phyloP scores from a whole-genome alignment of 2,797 vertebrate genomes.

The Parotocinclus haroldoi region DNA sequence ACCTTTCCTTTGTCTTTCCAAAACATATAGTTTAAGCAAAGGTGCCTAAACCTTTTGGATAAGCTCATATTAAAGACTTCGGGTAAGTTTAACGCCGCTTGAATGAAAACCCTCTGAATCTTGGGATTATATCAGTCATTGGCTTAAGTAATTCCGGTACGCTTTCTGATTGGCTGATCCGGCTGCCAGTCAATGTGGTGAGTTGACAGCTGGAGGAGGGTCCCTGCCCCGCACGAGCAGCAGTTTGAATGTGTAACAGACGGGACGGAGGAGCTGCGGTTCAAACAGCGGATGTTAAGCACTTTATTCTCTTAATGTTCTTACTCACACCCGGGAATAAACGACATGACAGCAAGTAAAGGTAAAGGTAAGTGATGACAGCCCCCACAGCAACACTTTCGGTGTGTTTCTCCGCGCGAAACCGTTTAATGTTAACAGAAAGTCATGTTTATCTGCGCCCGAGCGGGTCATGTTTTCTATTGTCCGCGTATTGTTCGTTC shows the following conservation, averaged over 20 bases:
- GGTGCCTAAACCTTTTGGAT: no score
- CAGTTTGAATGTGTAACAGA: conserved; percentile 15
- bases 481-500: background rate
- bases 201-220: conserved; percentile 44
- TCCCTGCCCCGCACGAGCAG: conserved; percentile 10
- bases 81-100: no score
- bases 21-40: no score
- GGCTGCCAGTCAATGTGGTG: conserved; percentile 44
- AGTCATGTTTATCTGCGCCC: background rate
- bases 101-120: no score
- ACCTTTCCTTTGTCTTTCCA: no score
- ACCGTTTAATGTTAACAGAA: background rate
- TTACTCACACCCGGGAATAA: conserved; percentile 13
- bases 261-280: background rate
- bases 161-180: conserved; percentile 41
- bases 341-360: conserved; percentile 44
- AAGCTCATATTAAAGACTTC: no score
- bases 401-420: no score
- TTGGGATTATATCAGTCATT: no score
- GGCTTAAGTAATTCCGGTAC: no score
- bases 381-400: background rate
- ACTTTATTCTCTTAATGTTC: background rate
- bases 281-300: conserved; percentile 44
- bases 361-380: conserved; percentile 54
- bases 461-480: background rate